Base-by-base conservation (phyloP, 23 tunicate species). In the Pegea sp. region DNA sequence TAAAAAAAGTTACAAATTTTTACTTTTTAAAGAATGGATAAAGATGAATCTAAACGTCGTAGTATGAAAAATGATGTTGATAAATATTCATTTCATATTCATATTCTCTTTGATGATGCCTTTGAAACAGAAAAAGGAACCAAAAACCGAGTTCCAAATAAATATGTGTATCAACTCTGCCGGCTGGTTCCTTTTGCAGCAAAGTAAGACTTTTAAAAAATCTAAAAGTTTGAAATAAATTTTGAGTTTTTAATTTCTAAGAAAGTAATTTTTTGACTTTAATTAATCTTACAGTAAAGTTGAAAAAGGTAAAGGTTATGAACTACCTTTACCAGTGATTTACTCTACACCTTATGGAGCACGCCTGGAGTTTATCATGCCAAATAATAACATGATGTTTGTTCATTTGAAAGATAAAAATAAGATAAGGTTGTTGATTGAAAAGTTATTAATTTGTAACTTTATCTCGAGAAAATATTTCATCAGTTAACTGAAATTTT, bases 331-430 rank as follows among this genome's bases (percentile, higher is more conserved):
- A 3, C 95, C 95, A 8, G 58, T 84, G 0, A 68, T 84, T 16
- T 84, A 84, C 33, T 76, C 84, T 23, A 77, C 98, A 18, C 98
- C 98, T 27, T 89, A 89, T 60, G 98, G 98, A n/a, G 98, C 86
- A 22, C 44, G 91, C 42, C 49, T 89, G 42, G 91, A 89, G 30
- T 77, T 76, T 28, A 56, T 71, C 25, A 48, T 89, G 53, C 90
- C 90, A 3, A 68, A 71, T 29, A 76, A 76, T 24, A 76, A 77
- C 38, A 5, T 89, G 26, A 26, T 76, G 64, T 61, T 67, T 3
- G 86, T 84, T 5, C 98, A 89, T 55, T 56, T 89, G 33, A 89
- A 89, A 49, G 81, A 89, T 64, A 77, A 77, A 52, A 63, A 76
- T 50, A 84, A 73, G 44, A 84, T 84, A 26, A 68, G 95, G 95